Percentiles rank a stretch among this genome's conserved stretches.
phyloP scores from a whole-genome alignment of 1,140 invertebrate genomes.

The Archegozetes longisetosus region DNA sequence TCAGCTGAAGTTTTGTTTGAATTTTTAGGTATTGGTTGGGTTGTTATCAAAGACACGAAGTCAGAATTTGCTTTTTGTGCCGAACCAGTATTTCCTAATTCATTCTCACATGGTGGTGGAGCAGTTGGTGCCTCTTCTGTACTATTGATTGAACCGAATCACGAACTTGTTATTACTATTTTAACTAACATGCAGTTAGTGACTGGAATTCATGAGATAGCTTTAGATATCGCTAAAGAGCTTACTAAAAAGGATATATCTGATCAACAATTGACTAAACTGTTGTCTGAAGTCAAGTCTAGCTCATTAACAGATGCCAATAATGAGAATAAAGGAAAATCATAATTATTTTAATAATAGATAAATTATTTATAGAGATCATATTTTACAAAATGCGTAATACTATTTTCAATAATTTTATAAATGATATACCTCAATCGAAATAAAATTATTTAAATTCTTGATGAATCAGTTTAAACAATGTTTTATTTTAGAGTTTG shows the following conservation, averaged over 20 bases:
- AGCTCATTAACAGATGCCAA: no score
- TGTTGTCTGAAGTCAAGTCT: no score
- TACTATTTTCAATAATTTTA: no score
- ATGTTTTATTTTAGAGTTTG: no score
- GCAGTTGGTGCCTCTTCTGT: slow-evolving; percentile 43
- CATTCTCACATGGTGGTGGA: slow-evolving; percentile 35
- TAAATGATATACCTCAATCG: no score
- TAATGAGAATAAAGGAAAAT: no score
- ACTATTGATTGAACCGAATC: slow-evolving; percentile 36
- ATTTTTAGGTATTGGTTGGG: background rate
- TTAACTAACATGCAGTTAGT: slow-evolving; percentile 36
- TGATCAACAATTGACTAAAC: background rate
- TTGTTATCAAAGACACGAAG: background rate
- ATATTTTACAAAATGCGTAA: no score
- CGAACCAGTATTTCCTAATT: slow-evolving; percentile 7
- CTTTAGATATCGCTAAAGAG: slow-evolving; percentile 31
- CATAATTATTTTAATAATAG: no score
- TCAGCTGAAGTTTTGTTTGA: no score
- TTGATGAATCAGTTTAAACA: no score
- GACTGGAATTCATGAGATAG: slow-evolving; percentile 26
- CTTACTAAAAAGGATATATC: background rate
- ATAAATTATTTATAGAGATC: no score
- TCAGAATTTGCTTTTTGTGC: background rate
- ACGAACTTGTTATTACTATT: slow-evolving; percentile 39
- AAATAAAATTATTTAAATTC: no score